Base-by-base conservation (phyloP, 1,140 invertebrate genomes). In the Holotrichia oblita region DNA sequence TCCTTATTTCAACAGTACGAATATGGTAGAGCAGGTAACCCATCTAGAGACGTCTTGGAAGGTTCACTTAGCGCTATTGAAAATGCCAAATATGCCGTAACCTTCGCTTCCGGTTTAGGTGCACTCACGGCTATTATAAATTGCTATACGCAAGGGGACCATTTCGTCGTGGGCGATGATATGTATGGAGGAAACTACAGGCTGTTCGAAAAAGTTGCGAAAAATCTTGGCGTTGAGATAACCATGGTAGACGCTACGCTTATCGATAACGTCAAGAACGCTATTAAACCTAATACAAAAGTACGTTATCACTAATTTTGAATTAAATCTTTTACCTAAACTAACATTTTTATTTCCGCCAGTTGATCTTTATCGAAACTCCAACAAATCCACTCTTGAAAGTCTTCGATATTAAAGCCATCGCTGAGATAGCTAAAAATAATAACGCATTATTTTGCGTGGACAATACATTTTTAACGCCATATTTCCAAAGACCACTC, bases 371-470 rank as follows among this genome's bases (percentile, higher is more conserved):
- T 98, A 88, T 99, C 74, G 99, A 99, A 88, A 95, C 95, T 0
- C 98, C 98, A 2, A 98, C 98, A n/a, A 99, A 99, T 90, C 99
- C 99, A 0, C 89, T 95, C 0, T 86, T 99, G 82, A 98, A 98
- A 89, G 87, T 99, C 14, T 91, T 94, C 24, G 98, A 99, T 86
- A 97, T 99, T 79, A 90, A 91, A 81, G 93, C 91, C 2, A 89
- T 98, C 34, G 86, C 91, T 0, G 89, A 93, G 79, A 83, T 93
- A 34, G 89, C 86, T 82, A 86, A 86, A 80, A 80, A 88, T 81
- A 81, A 93, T 77, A 90, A 93, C 40, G 92, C 97, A 59, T 90
- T 99, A 81, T 87, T 99, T 20, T 94, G 96, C 0, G 96, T 99
- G 2, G 99, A 99, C 84, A 99, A 99, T 86, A 99, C 98, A 6